Evolutionary conservation across 2,888 invertebrate genomes (phyloP).

Genomic region (Stegana nigrithorax): DNA sequence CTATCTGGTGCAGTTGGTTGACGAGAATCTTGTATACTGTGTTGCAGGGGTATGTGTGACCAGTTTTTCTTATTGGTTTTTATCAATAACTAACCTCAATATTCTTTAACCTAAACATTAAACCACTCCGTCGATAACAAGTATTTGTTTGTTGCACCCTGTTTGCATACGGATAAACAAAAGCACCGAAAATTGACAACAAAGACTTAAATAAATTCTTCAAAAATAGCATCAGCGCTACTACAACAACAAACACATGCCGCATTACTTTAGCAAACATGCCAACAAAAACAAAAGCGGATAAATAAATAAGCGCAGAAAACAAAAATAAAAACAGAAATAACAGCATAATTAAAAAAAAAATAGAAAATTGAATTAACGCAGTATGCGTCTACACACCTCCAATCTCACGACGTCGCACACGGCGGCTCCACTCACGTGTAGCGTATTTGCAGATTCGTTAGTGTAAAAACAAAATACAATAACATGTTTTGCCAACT

Average conservation of each 20-base stretch:
- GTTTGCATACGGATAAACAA: no score
- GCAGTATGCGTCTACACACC: not conserved
- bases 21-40: no score
- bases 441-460: not conserved
- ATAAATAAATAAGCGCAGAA: slow-evolving; percentile 21
- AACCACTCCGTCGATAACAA: not conserved
- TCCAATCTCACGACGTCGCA: not conserved
- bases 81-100: no score
- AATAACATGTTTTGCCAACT: not conserved
- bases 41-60: no score
- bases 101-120: no score
- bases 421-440: not conserved
- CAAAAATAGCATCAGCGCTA: no score
- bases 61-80: no score
- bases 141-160: no score
- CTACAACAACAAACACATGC: not conserved
- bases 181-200: not conserved
- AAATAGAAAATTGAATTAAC: slow-evolving; percentile 22
- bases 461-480: not conserved
- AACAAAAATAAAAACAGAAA: slow-evolving; percentile 16
- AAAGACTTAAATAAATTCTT: not conserved
- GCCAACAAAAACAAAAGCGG: not conserved
- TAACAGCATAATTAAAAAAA: slow-evolving; percentile 38
- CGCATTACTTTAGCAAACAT: slow-evolving; percentile 4
- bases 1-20: no score